A percentile compares a stretch with the other conserved stretches of the same genome.
Evolutionary conservation across 1,140 invertebrate species (phyloP).

Genomic region (Thalassaphorura encarpata): DNA sequence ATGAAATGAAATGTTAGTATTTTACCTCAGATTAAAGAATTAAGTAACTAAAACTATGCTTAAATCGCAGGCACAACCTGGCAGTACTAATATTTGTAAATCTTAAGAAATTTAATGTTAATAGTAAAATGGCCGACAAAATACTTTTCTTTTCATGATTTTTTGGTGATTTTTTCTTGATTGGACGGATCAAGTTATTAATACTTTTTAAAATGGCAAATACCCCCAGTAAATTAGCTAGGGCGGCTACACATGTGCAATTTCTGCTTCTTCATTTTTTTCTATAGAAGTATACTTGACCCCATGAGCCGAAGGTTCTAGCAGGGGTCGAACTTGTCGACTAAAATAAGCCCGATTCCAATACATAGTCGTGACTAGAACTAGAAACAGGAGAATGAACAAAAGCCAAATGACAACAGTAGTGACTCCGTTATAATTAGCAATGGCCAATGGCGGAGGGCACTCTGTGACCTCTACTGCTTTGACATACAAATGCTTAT

Average conservation of each 20-base stretch:
- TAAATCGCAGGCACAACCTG: too few species aligned
- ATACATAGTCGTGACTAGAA: slow-evolving; percentile 43
- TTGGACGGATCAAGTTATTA: too few species aligned
- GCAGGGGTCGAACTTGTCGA: slow-evolving; percentile 48
- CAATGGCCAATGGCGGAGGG: slow-evolving; percentile 11
- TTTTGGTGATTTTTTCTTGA: too few species aligned
- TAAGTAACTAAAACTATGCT: too few species aligned
- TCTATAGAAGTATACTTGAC: slow-evolving; percentile 62
- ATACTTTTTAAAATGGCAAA: too few species aligned
- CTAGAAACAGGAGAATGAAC: slow-evolving; percentile 43
- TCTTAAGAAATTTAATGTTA: too few species aligned
- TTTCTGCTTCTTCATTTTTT: slow-evolving; percentile 39
- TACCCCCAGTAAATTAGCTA: too few species aligned
- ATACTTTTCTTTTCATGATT: too few species aligned
- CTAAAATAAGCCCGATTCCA: slow-evolving; percentile 45
- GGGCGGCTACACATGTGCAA: slow-evolving; percentile 31
- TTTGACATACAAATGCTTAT: slow-evolving; percentile 38
- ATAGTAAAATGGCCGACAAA: too few species aligned
- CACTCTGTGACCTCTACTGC: slow-evolving; percentile 34
- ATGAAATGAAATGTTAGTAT: too few species aligned
- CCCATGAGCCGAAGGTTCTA: slow-evolving; percentile 55
- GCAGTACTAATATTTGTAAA: too few species aligned
- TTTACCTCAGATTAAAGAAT: too few species aligned
- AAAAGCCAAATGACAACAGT: slow-evolving; percentile 36
- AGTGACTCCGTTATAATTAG: slow-evolving; percentile 28